Percentiles rank a stretch among this genome's conserved stretches.
These are phyloP conservation scores for Poeciliopsis prolifica DNA, from an alignment of 2,113 vertebrate species.

Conservation along the genomic window DNA sequence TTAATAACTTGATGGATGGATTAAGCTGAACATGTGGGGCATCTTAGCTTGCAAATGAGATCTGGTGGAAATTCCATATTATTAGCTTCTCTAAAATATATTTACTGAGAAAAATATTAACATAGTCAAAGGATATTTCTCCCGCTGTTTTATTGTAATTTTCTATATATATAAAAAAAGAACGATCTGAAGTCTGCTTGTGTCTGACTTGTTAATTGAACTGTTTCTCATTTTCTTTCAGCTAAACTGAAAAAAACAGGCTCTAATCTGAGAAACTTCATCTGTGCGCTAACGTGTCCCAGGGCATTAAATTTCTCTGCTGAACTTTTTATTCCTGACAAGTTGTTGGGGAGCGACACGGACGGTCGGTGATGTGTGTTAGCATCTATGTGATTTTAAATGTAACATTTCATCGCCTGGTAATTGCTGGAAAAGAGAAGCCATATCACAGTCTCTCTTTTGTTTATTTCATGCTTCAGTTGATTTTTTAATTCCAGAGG, in stretches of 20 bases:
- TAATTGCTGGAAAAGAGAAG: conserved; percentile 55
- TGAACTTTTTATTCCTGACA: conserved; percentile 16
- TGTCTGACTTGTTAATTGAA: background rate
- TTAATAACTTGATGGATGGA: background rate
- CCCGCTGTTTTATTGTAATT: background rate
- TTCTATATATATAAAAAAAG: background rate
- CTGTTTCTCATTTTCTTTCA: background rate
- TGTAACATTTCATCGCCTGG: conserved; percentile 55
- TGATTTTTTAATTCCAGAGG: conserved; percentile 68
- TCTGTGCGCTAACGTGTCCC: background rate
- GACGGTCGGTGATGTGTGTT: conserved; percentile 31
- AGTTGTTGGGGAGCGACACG: conserved; percentile 4
- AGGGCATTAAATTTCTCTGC: background rate
- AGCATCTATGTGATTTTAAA: conserved; percentile 47
- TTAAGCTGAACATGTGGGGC: background rate
- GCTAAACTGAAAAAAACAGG: background rate
- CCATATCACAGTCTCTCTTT: conserved; percentile 49
- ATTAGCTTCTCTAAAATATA: background rate
- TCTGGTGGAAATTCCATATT: background rate
- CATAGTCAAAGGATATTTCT: background rate
- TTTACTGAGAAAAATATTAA: background rate
- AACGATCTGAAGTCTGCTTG: background rate
- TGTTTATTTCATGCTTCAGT: conserved; percentile 76
- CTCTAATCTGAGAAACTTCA: background rate
- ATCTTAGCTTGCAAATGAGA: background rate